Percentiles rank a stretch among this genome's conserved stretches.
Evolutionary conservation across 1,140 invertebrate genomes (phyloP).

Genomic region (Armadillidium nasatum): DNA sequence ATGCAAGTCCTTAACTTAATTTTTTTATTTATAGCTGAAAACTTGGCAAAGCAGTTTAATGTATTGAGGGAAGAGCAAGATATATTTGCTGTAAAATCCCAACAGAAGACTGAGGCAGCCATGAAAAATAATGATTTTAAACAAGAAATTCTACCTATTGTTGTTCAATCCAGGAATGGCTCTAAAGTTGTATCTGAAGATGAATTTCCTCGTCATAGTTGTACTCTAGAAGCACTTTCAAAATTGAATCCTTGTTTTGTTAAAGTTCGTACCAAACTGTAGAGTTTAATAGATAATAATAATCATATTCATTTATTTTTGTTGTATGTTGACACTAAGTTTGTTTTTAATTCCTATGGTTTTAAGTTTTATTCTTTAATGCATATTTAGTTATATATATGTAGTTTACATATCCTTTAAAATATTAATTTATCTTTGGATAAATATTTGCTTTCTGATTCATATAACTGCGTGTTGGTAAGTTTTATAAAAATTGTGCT

Average conservation of each 20-base stretch:
- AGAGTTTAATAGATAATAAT: background rate
- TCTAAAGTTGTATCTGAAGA: slow-evolving; percentile 50
- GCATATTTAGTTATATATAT: too few species aligned
- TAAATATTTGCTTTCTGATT: too few species aligned
- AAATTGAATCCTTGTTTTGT: slow-evolving; percentile 63
- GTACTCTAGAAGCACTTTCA: slow-evolving; percentile 57
- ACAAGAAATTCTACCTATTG: slow-evolving; percentile 65
- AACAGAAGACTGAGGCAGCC: slow-evolving; percentile 63
- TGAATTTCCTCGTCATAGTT: slow-evolving; percentile 63
- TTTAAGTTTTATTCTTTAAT: too few species aligned
- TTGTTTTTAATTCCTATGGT: too few species aligned
- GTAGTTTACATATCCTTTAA: too few species aligned
- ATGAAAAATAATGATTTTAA: slow-evolving; percentile 62
- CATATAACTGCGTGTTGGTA: too few species aligned
- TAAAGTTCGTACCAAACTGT: slow-evolving; percentile 51
- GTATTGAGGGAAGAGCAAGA: slow-evolving; percentile 72
- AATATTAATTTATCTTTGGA: too few species aligned
- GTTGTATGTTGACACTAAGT: too few species aligned
- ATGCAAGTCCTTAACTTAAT: too few species aligned
- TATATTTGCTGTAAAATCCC: slow-evolving; percentile 65
- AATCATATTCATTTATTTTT: too few species aligned
- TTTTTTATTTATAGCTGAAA: background rate
- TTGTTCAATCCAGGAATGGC: slow-evolving; percentile 48
- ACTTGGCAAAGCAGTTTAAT: slow-evolving; percentile 40
- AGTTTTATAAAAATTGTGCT: too few species aligned